phyloP scores from a whole-genome alignment of 2,888 invertebrate genomes.

The Pachliopta kotzebuea region DNA sequence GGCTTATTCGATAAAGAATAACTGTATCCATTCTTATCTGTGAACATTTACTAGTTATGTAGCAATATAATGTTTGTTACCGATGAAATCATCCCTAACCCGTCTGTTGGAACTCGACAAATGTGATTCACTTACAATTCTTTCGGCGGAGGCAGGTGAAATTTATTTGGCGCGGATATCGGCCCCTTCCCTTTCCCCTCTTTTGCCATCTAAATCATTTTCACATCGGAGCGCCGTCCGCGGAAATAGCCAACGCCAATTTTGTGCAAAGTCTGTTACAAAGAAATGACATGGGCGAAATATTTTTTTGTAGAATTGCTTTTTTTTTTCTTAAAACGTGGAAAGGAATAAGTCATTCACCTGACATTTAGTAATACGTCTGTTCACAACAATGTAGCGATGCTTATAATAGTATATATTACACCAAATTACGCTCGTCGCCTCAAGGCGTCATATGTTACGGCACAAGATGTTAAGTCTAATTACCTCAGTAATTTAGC shows the following conservation, averaged over 20 bases:
- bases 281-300: conserved; percentile 33
- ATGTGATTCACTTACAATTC: conserved; percentile 63
- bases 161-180: conserved; percentile 60
- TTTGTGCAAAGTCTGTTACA: conserved; percentile 38
- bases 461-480: too few species aligned
- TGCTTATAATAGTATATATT: too few species aligned
- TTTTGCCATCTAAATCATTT: conserved; percentile 70
- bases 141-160: conserved; percentile 45
- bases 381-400: too few species aligned
- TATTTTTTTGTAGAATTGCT: background rate
- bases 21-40: background rate
- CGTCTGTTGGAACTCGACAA: conserved; percentile 46
- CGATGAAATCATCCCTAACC: conserved; percentile 34
- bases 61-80: background rate
- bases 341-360: too few species aligned
- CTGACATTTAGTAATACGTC: too few species aligned
- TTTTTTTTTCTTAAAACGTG: too few species aligned
- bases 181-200: conserved; percentile 55
- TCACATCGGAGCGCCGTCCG: conserved; percentile 46
- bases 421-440: too few species aligned
- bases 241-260: conserved; percentile 15
- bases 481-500: too few species aligned
- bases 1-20: too few species aligned
- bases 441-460: too few species aligned
- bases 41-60: background rate